Evolutionary conservation across 2,797 vertebrate species (phyloP).

Genomic region (Neopelma chrysocephalum): DNA sequence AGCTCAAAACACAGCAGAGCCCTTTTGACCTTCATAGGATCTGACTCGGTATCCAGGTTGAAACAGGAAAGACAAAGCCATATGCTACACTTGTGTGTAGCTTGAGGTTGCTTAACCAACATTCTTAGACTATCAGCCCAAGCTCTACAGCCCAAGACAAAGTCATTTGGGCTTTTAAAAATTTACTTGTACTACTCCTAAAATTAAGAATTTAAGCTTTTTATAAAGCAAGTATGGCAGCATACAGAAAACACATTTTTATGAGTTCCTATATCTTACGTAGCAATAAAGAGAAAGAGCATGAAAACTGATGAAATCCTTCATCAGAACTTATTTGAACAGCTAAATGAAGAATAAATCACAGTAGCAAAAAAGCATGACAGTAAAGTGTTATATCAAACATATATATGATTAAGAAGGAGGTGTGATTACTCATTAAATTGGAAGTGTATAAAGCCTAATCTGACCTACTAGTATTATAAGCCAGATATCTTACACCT

Average conservation of each 20-base stretch:
- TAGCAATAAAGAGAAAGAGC: neutral
- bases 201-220: neutral
- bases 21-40: neutral
- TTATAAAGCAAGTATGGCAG: neutral
- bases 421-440: neutral
- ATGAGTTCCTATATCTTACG: neutral
- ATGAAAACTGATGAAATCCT: neutral
- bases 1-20: neutral
- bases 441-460: neutral
- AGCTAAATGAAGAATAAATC: neutral
- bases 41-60: neutral
- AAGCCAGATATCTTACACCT: neutral
- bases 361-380: neutral
- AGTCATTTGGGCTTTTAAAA: neutral
- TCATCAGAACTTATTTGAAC: neutral
- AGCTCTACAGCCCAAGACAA: neutral
- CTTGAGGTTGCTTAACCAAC: neutral
- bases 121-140: neutral
- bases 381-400: neutral
- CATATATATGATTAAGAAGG: neutral
- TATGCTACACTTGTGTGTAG: neutral
- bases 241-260: neutral
- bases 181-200: neutral
- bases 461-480: neutral
- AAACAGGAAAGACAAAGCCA: neutral